Conservation (phyloP, 2,113 vertebrate species). For the Vicugna pacos region DNA sequence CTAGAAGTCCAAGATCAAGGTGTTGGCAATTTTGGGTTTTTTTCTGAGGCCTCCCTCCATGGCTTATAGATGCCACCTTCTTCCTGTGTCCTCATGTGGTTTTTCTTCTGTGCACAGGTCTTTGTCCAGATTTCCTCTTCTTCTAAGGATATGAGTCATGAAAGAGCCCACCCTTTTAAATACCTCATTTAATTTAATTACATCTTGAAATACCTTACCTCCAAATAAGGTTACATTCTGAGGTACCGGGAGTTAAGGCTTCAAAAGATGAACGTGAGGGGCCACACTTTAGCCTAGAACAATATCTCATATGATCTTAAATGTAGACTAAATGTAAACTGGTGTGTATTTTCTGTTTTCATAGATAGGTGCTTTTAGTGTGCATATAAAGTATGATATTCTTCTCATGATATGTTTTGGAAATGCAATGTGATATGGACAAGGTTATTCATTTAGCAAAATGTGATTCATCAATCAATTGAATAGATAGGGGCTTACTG, state of each 20-base stretch:
- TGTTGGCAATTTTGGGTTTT: not conserved
- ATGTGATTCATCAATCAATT: not conserved
- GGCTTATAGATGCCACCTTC: not conserved
- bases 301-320: not conserved
- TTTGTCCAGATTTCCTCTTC: not conserved
- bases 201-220: not conserved
- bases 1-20: not conserved
- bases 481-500: not conserved
- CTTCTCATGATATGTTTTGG: not conserved
- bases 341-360: not conserved
- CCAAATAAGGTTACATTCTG: not conserved
- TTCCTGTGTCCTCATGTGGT: not conserved
- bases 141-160: not conserved
- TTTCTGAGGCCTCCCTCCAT: not conserved
- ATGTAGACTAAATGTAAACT: not conserved
- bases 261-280: not conserved
- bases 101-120: not conserved
- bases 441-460: not conserved
- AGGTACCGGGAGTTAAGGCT: not conserved
- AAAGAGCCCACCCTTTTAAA: not conserved
- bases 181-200: not conserved
- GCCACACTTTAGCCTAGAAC: not conserved
- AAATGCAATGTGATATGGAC: not conserved
- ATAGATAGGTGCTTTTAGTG: not conserved
- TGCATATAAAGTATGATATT: not conserved